These are phyloP conservation scores for Microcaecilia unicolor DNA, from an alignment of 2,797 vertebrate genomes.

Conservation along the genomic window DNA sequence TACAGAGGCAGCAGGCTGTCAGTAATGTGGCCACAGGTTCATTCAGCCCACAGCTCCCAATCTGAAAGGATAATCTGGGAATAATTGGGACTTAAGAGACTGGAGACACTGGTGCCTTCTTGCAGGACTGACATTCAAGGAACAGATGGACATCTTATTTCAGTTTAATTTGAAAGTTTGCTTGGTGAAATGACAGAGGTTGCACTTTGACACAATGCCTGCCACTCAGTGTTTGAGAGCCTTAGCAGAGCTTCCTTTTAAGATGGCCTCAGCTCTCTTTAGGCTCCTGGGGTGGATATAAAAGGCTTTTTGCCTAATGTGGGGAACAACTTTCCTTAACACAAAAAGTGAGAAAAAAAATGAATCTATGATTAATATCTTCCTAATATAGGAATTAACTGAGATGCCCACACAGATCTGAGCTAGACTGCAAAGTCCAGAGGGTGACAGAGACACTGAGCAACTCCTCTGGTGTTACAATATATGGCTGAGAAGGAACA, in stretches of 20 bases:
- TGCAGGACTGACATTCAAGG: slow-evolving; percentile 55
- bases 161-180: slow-evolving; percentile 56
- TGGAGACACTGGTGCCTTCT: slow-evolving; percentile 69
- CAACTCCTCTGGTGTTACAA: no score
- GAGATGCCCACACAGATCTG: no score
- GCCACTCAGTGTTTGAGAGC: slow-evolving; percentile 57
- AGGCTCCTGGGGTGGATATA: not conserved
- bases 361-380: no score
- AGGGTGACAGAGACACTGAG: no score
- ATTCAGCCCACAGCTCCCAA: slow-evolving; percentile 76
- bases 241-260: slow-evolving; percentile 32
- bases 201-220: slow-evolving; percentile 55
- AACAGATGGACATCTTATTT: slow-evolving; percentile 75
- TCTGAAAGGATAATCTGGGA: slow-evolving; percentile 94
- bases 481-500: no score
- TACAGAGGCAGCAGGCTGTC: slow-evolving; percentile 77
- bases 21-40: slow-evolving; percentile 76
- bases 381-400: no score
- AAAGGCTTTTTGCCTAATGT: not conserved
- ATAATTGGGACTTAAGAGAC: slow-evolving; percentile 85
- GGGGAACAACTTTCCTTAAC: slow-evolving; percentile 10
- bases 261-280: slow-evolving; percentile 21
- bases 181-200: slow-evolving; percentile 43
- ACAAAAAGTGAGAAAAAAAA: slow-evolving; percentile 16
- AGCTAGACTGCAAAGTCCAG: no score